phyloP scores from a whole-genome alignment of 2,113 vertebrate genomes.

The Pygoscelis adeliae region DNA sequence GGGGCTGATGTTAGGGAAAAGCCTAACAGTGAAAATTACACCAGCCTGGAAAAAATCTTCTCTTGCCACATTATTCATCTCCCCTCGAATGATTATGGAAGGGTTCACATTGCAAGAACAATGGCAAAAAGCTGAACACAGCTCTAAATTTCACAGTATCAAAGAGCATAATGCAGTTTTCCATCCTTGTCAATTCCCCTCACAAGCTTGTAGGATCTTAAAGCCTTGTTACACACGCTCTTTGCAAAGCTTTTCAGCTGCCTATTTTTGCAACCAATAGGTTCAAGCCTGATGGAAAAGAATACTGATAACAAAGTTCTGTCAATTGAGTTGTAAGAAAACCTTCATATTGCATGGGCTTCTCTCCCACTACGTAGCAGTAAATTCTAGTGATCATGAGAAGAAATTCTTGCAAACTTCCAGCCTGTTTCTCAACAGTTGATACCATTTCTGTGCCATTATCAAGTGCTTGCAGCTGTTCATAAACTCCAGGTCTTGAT shows the following conservation, averaged over 20 bases:
- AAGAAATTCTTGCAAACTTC: not conserved
- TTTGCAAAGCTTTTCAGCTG: not conserved
- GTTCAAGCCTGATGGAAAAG: not conserved
- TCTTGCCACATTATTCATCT: not conserved
- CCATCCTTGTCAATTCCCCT: not conserved
- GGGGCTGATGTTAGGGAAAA: not conserved
- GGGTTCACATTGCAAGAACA: not conserved
- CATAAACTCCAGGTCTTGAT: slow-evolving; percentile 43
- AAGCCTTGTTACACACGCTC: not conserved
- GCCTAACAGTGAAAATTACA: not conserved
- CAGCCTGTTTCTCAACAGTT: slow-evolving; percentile 15
- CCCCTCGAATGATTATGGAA: not conserved
- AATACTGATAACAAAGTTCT: not conserved
- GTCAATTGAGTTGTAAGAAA: not conserved
- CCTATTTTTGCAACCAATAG: not conserved
- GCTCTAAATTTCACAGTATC: not conserved
- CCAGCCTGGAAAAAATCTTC: not conserved
- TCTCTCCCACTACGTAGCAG: not conserved
- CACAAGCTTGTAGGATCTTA: not conserved
- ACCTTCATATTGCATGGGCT: not conserved
- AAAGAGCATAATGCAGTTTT: not conserved
- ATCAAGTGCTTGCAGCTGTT: slow-evolving; percentile 55
- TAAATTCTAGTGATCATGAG: not conserved
- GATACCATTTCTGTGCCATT: slow-evolving; percentile 30
- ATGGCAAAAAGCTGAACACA: not conserved